Conservation (phyloP, 2,888 invertebrate genomes). For the Limnephilus marmoratus region DNA sequence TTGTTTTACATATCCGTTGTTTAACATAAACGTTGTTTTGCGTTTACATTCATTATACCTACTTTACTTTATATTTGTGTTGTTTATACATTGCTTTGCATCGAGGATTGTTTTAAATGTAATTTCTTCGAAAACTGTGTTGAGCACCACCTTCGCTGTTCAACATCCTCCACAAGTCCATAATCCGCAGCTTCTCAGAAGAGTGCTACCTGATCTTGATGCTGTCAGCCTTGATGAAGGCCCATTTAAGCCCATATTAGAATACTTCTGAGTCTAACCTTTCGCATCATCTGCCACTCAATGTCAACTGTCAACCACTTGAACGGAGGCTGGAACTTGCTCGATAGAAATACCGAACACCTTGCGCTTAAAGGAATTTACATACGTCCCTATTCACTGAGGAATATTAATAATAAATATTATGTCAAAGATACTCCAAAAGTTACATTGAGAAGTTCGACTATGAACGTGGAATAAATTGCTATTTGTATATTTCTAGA, state of each 20-base stretch:
- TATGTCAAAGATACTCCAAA: neutral
- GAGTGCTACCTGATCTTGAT: neutral
- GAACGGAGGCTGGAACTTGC: neutral
- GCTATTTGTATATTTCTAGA: neutral
- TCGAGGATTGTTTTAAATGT: neutral
- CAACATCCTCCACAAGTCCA: neutral
- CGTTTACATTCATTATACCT: no score
- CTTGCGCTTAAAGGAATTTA: neutral
- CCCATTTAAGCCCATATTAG: neutral
- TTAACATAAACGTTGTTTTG: no score
- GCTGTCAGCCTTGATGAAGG: neutral
- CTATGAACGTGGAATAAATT: neutral
- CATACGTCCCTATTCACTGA: neutral
- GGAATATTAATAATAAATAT: neutral
- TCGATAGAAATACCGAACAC: neutral
- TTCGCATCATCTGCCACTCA: constrained; percentile 2
- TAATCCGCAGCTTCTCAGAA: neutral
- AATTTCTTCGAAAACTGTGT: neutral
- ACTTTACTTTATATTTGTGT: no score
- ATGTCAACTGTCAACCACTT: neutral
- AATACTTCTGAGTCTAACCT: neutral
- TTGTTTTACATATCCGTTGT: no score
- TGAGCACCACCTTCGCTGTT: neutral
- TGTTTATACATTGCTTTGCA: no score
- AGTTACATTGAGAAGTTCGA: neutral